Base-by-base conservation (phyloP, 2,888 invertebrate genomes). In the Dendrolimus pini region DNA sequence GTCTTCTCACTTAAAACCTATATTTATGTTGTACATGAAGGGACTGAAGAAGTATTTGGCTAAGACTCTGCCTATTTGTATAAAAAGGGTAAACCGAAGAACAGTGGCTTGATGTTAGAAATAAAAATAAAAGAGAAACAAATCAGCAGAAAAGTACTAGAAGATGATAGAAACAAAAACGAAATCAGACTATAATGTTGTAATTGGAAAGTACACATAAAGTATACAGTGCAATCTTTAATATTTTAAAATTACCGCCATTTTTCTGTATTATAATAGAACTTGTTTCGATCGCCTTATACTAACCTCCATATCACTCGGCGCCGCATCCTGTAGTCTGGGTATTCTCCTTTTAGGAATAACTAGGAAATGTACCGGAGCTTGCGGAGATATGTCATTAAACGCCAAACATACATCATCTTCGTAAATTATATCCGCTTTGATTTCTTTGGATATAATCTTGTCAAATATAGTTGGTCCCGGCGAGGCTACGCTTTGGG, bases 331-430 rank as follows among this genome's bases (percentile, higher is more conserved):
- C 63, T 93, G 92, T 53, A 97, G 75, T 73, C 92, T 92, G 0
- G 93, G 82, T 62, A 97, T 95, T 56, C 93, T 87, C 65, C 93
- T 92, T 77, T 95, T 96, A 0, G 97, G 97, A 64, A 97, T 95
- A 7, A 97, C 95, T 7, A 97, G 88, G 75, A 97, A 96, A 82
- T 97, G 97, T 0, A 93, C 93, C 0, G 97, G 97, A 0, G 96
- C 97, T 77, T 96, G 96, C 0, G 96, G 96, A 53, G 92, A 85
- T 6, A 96, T 84, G 80, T 97, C 97, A 69, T 95, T 94, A 80
- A 97, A 96, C 1, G 96, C 97, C 56, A 97, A 79, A 75, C 95
- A 95, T 73, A 93, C 78, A 1, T 96, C 94, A 84, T 97, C 96
- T 78, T 97, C 96, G 77, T 94, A 95, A 65, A 97, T 93, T 56